Conservation (phyloP, 2,797 vertebrate genomes). For the Octomys mimax region DNA sequence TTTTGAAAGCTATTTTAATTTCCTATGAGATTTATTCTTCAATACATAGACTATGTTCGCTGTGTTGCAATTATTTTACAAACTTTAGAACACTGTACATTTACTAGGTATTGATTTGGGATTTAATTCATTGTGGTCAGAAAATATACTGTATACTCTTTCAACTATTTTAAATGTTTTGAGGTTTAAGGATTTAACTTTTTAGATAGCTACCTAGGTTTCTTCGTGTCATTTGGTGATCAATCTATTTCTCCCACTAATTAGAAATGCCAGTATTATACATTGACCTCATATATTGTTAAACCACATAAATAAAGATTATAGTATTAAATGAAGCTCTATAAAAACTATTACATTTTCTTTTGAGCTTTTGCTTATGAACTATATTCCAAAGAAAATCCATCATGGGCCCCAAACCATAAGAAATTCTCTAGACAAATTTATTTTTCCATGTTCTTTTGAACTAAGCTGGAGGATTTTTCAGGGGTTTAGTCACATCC, state of each 20-base stretch:
- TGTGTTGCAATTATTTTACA: neutral
- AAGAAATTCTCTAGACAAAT: neutral
- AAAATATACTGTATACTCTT: neutral
- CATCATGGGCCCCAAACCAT: conserved; percentile 1
- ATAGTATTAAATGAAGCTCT: neutral
- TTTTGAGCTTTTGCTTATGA: neutral
- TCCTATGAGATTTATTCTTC: neutral
- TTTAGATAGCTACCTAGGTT: neutral
- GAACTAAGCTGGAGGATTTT: conserved; percentile 40
- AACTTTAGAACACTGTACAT: neutral
- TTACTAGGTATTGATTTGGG: neutral
- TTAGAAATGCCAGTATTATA: neutral
- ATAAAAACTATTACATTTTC: neutral
- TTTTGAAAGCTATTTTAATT: neutral
- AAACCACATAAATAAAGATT: neutral
- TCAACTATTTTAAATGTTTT: neutral
- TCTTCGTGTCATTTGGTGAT: neutral
- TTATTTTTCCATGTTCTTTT: conserved; percentile 59
- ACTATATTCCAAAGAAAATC: conserved; percentile 13
- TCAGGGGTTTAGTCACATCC: conserved; percentile 49
- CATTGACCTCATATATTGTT: neutral
- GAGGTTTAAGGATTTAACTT: neutral
- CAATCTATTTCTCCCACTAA: neutral
- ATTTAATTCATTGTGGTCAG: neutral
- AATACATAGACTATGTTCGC: neutral